phyloP scores from a whole-genome alignment of 2,113 vertebrate genomes.

The Pycnonotus jocosus region DNA sequence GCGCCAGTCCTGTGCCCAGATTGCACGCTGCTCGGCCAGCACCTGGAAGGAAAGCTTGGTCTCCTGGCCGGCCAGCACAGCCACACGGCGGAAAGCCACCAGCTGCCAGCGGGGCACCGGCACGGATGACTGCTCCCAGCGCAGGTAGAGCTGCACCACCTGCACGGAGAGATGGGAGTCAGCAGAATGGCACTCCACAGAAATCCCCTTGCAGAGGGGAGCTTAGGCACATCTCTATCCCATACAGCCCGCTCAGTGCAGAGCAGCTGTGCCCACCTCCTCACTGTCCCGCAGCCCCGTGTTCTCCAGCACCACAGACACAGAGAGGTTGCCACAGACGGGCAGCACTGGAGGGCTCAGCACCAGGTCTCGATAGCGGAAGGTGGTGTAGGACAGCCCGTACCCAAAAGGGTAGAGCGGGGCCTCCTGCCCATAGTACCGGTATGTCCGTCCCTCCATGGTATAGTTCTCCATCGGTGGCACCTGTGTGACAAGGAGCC shows the following conservation, averaged over 20 bases:
- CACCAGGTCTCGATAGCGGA: conserved; percentile 51
- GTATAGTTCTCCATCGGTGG: conserved; percentile 66
- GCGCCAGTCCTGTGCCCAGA: conserved; percentile 47
- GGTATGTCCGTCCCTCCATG: conserved; percentile 65
- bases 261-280: conserved; percentile 29
- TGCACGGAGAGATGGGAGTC: neutral
- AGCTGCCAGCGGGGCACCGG: conserved; percentile 63
- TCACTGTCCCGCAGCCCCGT: conserved; percentile 12
- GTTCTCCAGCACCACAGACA: conserved; percentile 59
- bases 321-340: conserved; percentile 41
- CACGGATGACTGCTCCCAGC: conserved; percentile 43
- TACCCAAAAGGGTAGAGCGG: conserved; percentile 68
- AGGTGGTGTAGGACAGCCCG: conserved; percentile 63
- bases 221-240: accelerated
- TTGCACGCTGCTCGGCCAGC: neutral
- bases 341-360: neutral
- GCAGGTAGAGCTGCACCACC: conserved; percentile 71
- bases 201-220: neutral
- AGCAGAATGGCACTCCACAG: accelerated
- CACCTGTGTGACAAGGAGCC: neutral
- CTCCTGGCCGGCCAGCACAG: neutral
- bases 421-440: conserved; percentile 56
- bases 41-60: conserved; percentile 49
- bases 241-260: accelerated
- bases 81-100: conserved; percentile 52